These are phyloP conservation scores for Athetis lepigone DNA, from an alignment of 2,888 invertebrate species.

Conservation along the genomic window DNA sequence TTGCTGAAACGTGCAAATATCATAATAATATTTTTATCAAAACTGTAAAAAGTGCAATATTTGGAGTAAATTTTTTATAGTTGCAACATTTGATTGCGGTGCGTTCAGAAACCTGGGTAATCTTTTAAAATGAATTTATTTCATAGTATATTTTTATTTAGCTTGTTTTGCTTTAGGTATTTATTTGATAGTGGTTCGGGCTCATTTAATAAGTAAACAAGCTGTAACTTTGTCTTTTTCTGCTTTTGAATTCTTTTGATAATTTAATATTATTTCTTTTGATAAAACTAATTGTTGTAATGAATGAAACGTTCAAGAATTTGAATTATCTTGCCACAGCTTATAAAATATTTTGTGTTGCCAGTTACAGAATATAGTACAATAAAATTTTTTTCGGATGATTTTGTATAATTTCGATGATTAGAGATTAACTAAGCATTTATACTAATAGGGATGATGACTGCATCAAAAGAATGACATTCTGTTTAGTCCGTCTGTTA, in stretches of 20 bases:
- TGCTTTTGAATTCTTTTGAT: background rate
- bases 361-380: too few species aligned
- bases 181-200: too few species aligned
- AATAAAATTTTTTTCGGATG: background rate
- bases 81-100: slow-evolving; percentile 34
- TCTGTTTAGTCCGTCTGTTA: too few species aligned
- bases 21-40: too few species aligned
- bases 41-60: slow-evolving; percentile 2
- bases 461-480: too few species aligned
- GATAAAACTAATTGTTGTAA: too few species aligned
- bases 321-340: slow-evolving; percentile 35
- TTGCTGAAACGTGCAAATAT: too few species aligned
- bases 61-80: slow-evolving; percentile 22
- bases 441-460: too few species aligned
- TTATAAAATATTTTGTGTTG: slow-evolving; percentile 18
- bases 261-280: background rate
- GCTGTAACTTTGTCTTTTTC: too few species aligned
- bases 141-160: background rate
- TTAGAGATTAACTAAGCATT: background rate
- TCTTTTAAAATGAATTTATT: too few species aligned
- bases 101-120: slow-evolving; percentile 40
- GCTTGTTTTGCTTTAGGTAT: background rate
- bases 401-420: background rate
- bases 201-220: background rate
- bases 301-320: too few species aligned